phyloP scores from a whole-genome alignment of 2,113 vertebrate species.

The Mungos mungo region DNA sequence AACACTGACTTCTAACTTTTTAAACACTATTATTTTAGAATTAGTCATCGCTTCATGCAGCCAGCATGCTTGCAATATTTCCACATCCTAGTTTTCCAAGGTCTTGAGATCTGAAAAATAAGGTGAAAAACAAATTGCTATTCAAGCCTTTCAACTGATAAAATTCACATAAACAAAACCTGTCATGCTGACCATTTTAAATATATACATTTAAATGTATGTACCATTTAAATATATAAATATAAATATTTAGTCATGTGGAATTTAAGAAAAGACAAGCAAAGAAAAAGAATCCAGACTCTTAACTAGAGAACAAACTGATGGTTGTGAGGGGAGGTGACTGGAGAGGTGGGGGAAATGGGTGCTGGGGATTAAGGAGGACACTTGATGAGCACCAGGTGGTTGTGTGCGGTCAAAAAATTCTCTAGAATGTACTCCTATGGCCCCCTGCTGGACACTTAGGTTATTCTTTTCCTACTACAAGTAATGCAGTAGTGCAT shows the following conservation, averaged over 20 bases:
- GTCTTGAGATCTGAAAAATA: constrained; percentile 65
- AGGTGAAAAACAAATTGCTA: not conserved
- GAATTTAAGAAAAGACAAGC: not conserved
- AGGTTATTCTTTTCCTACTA: not conserved
- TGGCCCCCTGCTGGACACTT: not conserved
- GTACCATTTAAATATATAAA: too few species aligned
- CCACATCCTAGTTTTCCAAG: not conserved
- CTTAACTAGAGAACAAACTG: not conserved
- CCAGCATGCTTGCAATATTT: constrained; percentile 38
- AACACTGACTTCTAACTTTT: constrained; percentile 58
- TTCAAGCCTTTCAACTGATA: not conserved
- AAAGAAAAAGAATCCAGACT: not conserved
- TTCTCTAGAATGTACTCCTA: not conserved
- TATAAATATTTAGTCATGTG: not conserved
- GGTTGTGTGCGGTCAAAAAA: not conserved
- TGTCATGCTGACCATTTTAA: not conserved
- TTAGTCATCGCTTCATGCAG: constrained; percentile 48
- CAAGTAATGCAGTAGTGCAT: not conserved
- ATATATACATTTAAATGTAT: too few species aligned
- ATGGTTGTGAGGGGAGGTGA: not conserved
- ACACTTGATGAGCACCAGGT: not conserved
- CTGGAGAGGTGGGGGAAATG: not conserved
- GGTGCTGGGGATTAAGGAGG: not conserved
- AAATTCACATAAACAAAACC: not conserved
- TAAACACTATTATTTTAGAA: constrained; percentile 69